Evolutionary conservation across 1,140 invertebrate species (phyloP).

Genomic region (Atta texana): DNA sequence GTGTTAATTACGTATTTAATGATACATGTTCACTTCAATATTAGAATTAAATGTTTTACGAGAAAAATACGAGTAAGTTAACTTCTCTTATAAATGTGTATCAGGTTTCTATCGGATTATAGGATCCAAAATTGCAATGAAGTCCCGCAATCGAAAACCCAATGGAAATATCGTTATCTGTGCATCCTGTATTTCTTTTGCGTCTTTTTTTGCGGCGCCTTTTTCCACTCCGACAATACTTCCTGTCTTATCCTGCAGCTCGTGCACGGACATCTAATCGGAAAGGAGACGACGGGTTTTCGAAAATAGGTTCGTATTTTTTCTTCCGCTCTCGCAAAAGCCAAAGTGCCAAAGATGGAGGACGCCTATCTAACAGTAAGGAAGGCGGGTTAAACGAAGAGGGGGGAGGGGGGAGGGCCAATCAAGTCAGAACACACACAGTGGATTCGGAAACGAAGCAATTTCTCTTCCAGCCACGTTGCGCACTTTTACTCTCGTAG

Average conservation of each 20-base stretch:
- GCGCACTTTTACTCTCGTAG: constrained; percentile 65
- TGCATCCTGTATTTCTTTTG: not conserved
- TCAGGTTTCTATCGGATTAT: not conserved
- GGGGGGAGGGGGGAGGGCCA: constrained; percentile 63
- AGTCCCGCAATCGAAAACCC: constrained; percentile 44
- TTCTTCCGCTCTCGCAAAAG: constrained; percentile 7
- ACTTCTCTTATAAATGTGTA: not conserved
- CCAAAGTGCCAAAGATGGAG: constrained; percentile 52
- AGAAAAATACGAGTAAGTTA: not conserved
- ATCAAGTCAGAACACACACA: constrained; percentile 79
- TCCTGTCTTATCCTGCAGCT: constrained; percentile 39
- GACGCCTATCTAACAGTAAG: constrained; percentile 52
- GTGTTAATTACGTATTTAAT: constrained; percentile 11
- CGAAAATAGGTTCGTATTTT: constrained; percentile 66
- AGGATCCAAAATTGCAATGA: constrained; percentile 8
- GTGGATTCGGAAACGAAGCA: constrained; percentile 80
- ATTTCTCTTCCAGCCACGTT: constrained; percentile 81
- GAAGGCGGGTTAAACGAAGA: constrained; percentile 26
- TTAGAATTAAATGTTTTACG: constrained; percentile 12
- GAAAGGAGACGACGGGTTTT: constrained; percentile 57
- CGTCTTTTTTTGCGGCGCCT: not conserved
- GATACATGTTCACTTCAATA: not conserved
- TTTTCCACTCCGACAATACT: not conserved
- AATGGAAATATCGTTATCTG: constrained; percentile 49
- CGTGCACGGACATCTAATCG: constrained; percentile 69